Evolutionary conservation across 2,797 vertebrate species (phyloP).

Genomic region (Molothrus aeneus): DNA sequence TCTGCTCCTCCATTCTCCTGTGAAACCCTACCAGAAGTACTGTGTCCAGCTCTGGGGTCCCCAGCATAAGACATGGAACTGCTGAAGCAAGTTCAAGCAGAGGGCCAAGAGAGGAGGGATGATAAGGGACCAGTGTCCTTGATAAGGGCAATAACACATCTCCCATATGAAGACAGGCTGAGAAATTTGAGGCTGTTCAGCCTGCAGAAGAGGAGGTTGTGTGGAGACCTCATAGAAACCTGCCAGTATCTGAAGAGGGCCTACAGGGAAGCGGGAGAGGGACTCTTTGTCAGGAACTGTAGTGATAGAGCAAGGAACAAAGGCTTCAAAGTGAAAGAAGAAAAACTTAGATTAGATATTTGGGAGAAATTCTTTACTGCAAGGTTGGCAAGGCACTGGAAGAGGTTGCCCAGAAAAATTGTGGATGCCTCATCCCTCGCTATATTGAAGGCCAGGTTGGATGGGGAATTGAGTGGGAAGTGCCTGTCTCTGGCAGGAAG

Average conservation of each 20-base stretch:
- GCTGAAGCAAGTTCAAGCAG: not conserved
- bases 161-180: not conserved
- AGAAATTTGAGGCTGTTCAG: not conserved
- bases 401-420: not conserved
- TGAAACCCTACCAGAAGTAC: accelerated
- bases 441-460: not conserved
- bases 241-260: not conserved
- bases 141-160: too few relatives aligned
- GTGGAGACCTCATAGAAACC: too few relatives aligned
- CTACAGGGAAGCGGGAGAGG: not conserved
- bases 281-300: not conserved
- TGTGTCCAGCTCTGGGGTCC: accelerated
- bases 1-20: accelerated
- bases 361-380: not conserved
- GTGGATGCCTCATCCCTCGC: not conserved
- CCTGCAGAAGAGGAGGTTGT: not conserved
- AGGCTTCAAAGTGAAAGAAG: not conserved
- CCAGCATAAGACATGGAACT: not conserved
- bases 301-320: not conserved
- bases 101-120: not conserved
- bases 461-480: not conserved
- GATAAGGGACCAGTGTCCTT: too few relatives aligned
- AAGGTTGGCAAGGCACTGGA: accelerated
- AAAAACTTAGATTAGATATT: not conserved
- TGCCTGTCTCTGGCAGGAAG: not conserved